Evolutionary conservation across 2,797 vertebrate species (phyloP), one percentile per base, ranked within the genome.

Genomic region (Lepus townsendii): DNA sequence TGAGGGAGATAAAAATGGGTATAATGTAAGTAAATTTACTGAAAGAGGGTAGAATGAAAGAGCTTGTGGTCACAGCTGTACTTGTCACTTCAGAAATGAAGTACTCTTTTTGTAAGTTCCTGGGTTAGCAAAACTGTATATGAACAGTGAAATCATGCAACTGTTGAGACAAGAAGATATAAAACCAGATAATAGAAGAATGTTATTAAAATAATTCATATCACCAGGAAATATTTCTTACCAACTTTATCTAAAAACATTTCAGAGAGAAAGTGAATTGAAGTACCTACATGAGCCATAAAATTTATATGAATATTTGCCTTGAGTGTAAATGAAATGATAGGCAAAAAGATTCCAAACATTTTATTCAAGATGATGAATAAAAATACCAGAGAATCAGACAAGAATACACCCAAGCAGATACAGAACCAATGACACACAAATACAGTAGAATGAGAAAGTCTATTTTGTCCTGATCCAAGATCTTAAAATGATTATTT

Each of bases 231-330:
- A 96, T 50, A 76, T 93, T 96, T 97, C 80, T 86, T 97, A 38
- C 35, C 96, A 93, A 83, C 96, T 92, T 97, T 91, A 71, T 66
- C 94, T 95, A 95, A 97, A 97, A 97, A 92, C 85, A 96, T 95
- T 80, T 96, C 71, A 96, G 79, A 42, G 75, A 88, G 93, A 96
- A 98, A 93, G 47, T 96, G 90, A 97, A 96, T 79, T 47, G 30
- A 62, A 94, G 68, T 90, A 57, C 66, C 92, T 97, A 78, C 50
- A 63, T 92, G 17, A 78, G 42, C 83, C 91, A 96, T 91, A 93
- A 97, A 90, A n/a, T 66, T 83, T 38, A 62, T 83, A 72, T 7
- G 60, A 35, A 60, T 88, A 47, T 47, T 96, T 97, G 79, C 95
- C 92, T 95, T 90, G 73, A 79, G 69, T 95, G 26, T 78, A 63